Evolutionary conservation across 1,140 invertebrate species (phyloP).

Genomic region (Bathynomus jamesi): DNA sequence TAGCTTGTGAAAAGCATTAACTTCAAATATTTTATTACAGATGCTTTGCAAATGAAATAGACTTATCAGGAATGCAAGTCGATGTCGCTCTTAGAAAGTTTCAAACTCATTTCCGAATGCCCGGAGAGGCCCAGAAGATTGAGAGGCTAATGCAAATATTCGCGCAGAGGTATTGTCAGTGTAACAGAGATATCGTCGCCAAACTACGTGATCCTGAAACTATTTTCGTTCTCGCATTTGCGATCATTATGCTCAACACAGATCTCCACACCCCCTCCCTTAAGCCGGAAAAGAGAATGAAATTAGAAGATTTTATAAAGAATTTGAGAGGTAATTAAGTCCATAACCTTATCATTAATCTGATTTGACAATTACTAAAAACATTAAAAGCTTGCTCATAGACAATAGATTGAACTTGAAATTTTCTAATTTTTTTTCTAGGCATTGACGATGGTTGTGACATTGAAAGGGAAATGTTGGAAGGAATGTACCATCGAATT

Average conservation of each 20-base stretch:
- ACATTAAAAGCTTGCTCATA: no score
- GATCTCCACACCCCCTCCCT: conserved; percentile 94
- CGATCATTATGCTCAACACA: conserved; percentile 98
- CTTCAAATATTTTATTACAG: conserved; percentile 47
- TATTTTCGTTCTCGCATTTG: conserved; percentile 94
- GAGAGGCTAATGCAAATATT: conserved; percentile 91
- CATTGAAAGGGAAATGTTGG: conserved; percentile 82
- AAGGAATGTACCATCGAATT: conserved; percentile 92
- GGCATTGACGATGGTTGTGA: conserved; percentile 87
- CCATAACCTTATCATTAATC: neutral
- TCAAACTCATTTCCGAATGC: conserved; percentile 93
- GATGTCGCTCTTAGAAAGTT: conserved; percentile 94
- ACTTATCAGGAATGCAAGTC: conserved; percentile 91
- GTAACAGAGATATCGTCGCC: conserved; percentile 79
- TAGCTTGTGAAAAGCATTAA: neutral
- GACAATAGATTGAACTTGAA: conserved; percentile 1
- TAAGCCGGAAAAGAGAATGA: conserved; percentile 87
- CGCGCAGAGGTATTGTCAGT: conserved; percentile 85
- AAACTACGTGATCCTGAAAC: conserved; percentile 56
- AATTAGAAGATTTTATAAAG: conserved; percentile 91
- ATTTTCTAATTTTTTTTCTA: no score
- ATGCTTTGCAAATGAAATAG: conserved; percentile 87
- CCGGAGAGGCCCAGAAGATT: conserved; percentile 98
- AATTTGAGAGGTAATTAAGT: conserved; percentile 67
- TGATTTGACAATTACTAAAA: no score